phyloP scores from a whole-genome alignment of 2,888 invertebrate species.

The Tetrapedia diversipes region DNA sequence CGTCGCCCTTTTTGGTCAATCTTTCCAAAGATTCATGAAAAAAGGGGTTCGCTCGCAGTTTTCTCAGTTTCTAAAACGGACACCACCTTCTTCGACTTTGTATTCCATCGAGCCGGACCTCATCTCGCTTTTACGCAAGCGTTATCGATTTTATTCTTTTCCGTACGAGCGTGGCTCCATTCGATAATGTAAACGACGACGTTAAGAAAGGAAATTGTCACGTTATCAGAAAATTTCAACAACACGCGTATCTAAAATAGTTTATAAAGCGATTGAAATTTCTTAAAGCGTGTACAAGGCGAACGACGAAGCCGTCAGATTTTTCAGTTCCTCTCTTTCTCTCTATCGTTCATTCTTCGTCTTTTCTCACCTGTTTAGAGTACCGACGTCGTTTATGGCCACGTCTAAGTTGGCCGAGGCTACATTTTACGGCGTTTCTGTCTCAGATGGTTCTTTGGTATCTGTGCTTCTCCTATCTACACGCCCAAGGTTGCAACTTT shows the following conservation, averaged over 20 bases:
- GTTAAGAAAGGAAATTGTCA: too few species aligned
- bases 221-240: too few species aligned
- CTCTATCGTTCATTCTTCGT: slow-evolving; percentile 47
- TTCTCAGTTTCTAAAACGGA: slow-evolving; percentile 26
- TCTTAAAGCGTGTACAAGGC: not conserved
- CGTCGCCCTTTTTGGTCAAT: slow-evolving; percentile 21
- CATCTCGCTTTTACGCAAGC: fast-evolving
- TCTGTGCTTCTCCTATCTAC: slow-evolving; percentile 73
- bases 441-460: slow-evolving; percentile 75
- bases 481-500: slow-evolving; percentile 72
- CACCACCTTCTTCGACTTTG: slow-evolving; percentile 6
- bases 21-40: slow-evolving; percentile 18
- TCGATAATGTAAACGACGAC: too few species aligned
- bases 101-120: not conserved
- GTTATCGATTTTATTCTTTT: too few species aligned
- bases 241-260: too few species aligned
- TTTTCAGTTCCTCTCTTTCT: slow-evolving; percentile 36
- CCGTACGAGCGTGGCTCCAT: too few species aligned
- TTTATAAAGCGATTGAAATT: too few species aligned
- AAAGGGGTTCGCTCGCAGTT: slow-evolving; percentile 55
- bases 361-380: slow-evolving; percentile 39
- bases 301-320: not conserved
- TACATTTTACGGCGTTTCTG: slow-evolving; percentile 80
- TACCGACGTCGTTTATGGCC: slow-evolving; percentile 75
- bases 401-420: slow-evolving; percentile 81